Base-by-base conservation (phyloP, 2,113 vertebrate genomes). In the Ailuropoda melanoleuca region DNA sequence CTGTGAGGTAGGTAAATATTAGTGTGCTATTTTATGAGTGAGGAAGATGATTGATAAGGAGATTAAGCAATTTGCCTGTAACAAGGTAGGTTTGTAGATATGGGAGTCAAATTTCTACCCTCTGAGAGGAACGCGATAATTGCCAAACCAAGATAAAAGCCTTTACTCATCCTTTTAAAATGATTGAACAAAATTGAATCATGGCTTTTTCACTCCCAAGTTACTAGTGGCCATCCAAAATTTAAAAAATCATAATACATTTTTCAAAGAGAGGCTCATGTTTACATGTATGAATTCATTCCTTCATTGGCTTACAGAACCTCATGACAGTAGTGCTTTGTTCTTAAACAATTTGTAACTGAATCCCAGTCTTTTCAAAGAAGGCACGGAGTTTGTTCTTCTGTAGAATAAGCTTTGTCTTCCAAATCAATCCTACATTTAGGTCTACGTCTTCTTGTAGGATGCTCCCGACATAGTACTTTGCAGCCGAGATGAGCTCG, bases 31-130 rank as follows among this genome's bases (percentile, higher is more conserved):
- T 94, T 96, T 95, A 93, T 87, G 62, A 93, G 77, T 91, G 78
- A 91, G 62, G 72, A 93, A 84, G 70, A 88, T 89, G 72, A 96
- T 90, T 93, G 94, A 97, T 64, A 87, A 95, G 48, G 50, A 90
- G 62, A 97, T 89, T 93, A 93, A 97, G 88, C 66, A 95, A 97
- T 95, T 93, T 97, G 66, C 85, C 46, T 8, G 6, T 53, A 92
- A 97, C 60, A 90, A 96, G 74, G 86, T 93, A 60, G 97, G 64
- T 93, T 94, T 19, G 2, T 29, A 72, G 66, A 85, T 90, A 94
- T 8, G n/a, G 19, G 70, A 90, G 58, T 85, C 70, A 64, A 90
- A 95, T 85, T 82, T 95, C 58, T 77, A 93, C 37, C 18, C 50
- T 84, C 72, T 48, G 82, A 86, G 80, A 95, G 4, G 85, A 94